A percentile compares a stretch with the other conserved stretches of the same genome.
Evolutionary conservation across 2,113 vertebrate species (phyloP).

Genomic region (Carettochelys insculpta): DNA sequence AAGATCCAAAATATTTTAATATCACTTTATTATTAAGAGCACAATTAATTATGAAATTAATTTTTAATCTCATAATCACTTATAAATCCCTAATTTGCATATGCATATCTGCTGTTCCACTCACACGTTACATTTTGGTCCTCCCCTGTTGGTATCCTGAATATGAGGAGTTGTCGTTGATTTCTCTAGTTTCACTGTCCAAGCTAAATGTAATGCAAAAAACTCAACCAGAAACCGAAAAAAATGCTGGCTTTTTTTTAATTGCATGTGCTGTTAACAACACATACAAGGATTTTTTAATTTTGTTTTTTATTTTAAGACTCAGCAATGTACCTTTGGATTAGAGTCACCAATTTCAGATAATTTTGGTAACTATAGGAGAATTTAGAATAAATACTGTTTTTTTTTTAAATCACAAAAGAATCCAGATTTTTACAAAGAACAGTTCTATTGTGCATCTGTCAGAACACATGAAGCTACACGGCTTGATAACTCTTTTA

Average conservation of each 20-base stretch:
- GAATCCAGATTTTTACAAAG: not conserved
- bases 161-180: not conserved
- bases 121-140: not conserved
- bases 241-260: not conserved
- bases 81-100: not conserved
- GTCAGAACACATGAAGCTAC: not conserved
- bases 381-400: not conserved
- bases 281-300: not conserved
- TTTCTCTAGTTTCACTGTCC: not conserved
- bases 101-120: not conserved
- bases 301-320: not conserved
- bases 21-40: too few relatives aligned
- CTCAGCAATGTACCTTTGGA: not conserved
- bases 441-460: not conserved
- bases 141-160: not conserved
- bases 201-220: not conserved
- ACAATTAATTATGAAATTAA: too few relatives aligned
- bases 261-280: not conserved
- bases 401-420: not conserved
- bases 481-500: not conserved
- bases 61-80: too few relatives aligned
- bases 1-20: too few relatives aligned
- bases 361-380: not conserved
- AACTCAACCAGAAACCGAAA: not conserved
- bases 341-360: not conserved